A percentile compares a stretch with the other conserved stretches of the same genome.
Conservation (phyloP, 2,888 invertebrate species). For the Aphodius granarius region DNA sequence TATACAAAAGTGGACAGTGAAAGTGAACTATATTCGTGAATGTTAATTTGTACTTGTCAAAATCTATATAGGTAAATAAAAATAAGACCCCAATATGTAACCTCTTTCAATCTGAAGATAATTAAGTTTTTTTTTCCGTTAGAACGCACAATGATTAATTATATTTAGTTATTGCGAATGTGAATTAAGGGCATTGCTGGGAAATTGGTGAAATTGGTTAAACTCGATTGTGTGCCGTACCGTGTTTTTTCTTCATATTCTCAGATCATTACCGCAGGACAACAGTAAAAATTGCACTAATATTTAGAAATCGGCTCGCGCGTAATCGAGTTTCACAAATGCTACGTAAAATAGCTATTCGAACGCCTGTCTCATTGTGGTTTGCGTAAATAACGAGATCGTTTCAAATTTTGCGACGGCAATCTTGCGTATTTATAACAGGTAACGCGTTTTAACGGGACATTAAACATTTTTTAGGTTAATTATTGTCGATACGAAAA, state of each 20-base stretch:
- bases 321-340: neutral
- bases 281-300: neutral
- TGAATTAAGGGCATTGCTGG: neutral
- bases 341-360: neutral
- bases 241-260: neutral
- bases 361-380: neutral
- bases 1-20: neutral
- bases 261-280: neutral
- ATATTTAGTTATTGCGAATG: neutral
- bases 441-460: too few relatives aligned
- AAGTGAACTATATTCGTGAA: neutral
- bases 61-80: too few relatives aligned
- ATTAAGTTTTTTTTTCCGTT: neutral
- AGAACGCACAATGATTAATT: neutral
- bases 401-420: neutral
- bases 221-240: neutral
- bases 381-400: neutral
- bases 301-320: neutral
- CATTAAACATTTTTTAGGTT: too few relatives aligned
- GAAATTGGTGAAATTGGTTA: neutral
- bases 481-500: too few relatives aligned
- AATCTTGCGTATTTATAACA: too few relatives aligned
- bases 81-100: too few relatives aligned
- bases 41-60: too few relatives aligned
- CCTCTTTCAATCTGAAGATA: neutral